Evolutionary conservation across 2,888 invertebrate species (phyloP).

Genomic region (Andricus quercusramuli): DNA sequence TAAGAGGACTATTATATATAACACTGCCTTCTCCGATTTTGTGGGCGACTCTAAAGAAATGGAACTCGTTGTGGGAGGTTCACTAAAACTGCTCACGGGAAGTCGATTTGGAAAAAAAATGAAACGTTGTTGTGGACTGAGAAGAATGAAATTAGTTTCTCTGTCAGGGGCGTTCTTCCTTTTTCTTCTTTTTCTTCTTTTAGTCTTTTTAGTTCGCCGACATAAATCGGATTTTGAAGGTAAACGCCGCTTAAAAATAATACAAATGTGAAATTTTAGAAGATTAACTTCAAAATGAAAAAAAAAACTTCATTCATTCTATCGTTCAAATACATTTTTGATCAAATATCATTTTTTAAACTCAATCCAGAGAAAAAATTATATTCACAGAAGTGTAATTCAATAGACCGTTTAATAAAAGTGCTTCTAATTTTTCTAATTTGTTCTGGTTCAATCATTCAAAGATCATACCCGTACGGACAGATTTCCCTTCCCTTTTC

Average conservation of each 20-base stretch:
- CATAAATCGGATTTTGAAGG: slow-evolving; percentile 2
- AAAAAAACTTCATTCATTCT: too few relatives aligned
- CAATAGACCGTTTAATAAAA: too few relatives aligned
- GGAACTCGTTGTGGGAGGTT: slow-evolving; percentile 9
- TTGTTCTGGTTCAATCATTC: too few relatives aligned
- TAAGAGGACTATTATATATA: background rate
- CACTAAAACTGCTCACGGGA: background rate
- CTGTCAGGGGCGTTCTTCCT: slow-evolving; percentile 8
- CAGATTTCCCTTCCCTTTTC: too few relatives aligned
- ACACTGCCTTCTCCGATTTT: background rate
- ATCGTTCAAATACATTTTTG: too few relatives aligned
- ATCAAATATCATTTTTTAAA: too few relatives aligned
- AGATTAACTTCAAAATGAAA: too few relatives aligned
- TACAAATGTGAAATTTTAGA: background rate
- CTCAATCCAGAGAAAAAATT: too few relatives aligned
- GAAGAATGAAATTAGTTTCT: slow-evolving; percentile 26
- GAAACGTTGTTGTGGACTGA: slow-evolving; percentile 3
- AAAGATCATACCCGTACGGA: too few relatives aligned
- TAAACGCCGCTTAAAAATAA: background rate
- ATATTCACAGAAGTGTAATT: too few relatives aligned
- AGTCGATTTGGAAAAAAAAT: slow-evolving; percentile 5
- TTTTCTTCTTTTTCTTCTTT: background rate
- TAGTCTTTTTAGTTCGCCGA: background rate
- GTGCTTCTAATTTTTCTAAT: too few relatives aligned
- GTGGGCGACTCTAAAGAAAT: background rate